phyloP scores from a whole-genome alignment of 2,888 invertebrate species.

The Ennomos fuscantarius region DNA sequence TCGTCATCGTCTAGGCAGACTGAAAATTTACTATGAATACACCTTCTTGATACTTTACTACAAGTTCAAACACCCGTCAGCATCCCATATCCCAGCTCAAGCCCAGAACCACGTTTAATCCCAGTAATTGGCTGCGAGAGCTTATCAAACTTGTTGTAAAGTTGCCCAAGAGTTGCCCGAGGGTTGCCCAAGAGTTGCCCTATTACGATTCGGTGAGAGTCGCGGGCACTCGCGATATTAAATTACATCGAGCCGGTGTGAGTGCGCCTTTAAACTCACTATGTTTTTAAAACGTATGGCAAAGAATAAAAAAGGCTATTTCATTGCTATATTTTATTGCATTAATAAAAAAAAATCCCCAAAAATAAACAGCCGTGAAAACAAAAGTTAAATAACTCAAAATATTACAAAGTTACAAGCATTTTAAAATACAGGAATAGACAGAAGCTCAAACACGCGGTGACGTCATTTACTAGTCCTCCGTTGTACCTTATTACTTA shows the following conservation, averaged over 20 bases:
- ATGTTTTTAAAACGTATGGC: slow-evolving; percentile 56
- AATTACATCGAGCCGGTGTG: slow-evolving; percentile 64
- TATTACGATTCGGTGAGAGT: slow-evolving; percentile 61
- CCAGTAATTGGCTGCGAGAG: slow-evolving; percentile 66
- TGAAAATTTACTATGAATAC: too few species aligned
- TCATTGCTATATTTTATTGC: background rate
- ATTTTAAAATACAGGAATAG: too few species aligned
- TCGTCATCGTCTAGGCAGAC: too few species aligned
- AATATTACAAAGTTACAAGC: too few species aligned
- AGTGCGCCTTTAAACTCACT: slow-evolving; percentile 57
- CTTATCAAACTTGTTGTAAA: slow-evolving; percentile 72
- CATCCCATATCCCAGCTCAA: slow-evolving; percentile 12
- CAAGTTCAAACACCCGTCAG: background rate
- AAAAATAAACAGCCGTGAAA: too few species aligned
- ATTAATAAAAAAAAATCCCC: too few species aligned
- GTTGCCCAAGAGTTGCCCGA: slow-evolving; percentile 47
- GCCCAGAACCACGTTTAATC: slow-evolving; percentile 53
- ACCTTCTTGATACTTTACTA: background rate
- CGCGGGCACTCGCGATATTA: slow-evolving; percentile 75
- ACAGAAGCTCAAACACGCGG: too few species aligned
- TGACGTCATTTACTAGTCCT: too few species aligned
- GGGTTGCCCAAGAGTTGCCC: slow-evolving; percentile 14
- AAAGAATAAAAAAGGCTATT: slow-evolving; percentile 35
- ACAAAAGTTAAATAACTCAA: too few species aligned
- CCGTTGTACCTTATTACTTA: too few species aligned